Conservation (phyloP, 2,113 vertebrate species). For the Anthoscopus minutus region DNA sequence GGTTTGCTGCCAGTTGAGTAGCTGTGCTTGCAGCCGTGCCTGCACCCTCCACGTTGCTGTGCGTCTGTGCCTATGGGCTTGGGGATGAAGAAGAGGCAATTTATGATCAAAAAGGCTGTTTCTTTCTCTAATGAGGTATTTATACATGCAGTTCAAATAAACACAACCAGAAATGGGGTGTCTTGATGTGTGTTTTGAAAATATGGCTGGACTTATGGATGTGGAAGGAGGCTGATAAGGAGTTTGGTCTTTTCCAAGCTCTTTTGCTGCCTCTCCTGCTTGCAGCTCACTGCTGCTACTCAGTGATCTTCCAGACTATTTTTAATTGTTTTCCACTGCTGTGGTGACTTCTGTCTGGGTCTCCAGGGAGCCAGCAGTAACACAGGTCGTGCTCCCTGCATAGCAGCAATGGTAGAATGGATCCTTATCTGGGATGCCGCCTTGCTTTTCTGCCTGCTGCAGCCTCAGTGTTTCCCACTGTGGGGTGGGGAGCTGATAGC, state of each 20-base stretch:
- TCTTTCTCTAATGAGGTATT: neutral
- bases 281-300: neutral
- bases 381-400: neutral
- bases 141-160: neutral
- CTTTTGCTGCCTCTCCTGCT: neutral
- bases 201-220: neutral
- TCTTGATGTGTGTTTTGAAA: neutral
- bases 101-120: neutral
- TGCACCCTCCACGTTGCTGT: fast-evolving
- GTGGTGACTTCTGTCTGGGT: neutral
- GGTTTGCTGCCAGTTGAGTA: neutral
- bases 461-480: neutral
- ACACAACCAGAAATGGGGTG: neutral
- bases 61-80: neutral
- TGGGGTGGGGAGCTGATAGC: neutral
- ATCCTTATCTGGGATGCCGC: neutral
- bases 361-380: neutral
- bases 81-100: neutral
- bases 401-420: fast-evolving
- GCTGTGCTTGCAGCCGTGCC: neutral
- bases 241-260: neutral
- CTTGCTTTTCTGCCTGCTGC: neutral
- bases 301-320: neutral
- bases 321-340: neutral
- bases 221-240: neutral